These are phyloP conservation scores for Fulica atra DNA, from an alignment of 2,113 vertebrate species.

Conservation along the genomic window DNA sequence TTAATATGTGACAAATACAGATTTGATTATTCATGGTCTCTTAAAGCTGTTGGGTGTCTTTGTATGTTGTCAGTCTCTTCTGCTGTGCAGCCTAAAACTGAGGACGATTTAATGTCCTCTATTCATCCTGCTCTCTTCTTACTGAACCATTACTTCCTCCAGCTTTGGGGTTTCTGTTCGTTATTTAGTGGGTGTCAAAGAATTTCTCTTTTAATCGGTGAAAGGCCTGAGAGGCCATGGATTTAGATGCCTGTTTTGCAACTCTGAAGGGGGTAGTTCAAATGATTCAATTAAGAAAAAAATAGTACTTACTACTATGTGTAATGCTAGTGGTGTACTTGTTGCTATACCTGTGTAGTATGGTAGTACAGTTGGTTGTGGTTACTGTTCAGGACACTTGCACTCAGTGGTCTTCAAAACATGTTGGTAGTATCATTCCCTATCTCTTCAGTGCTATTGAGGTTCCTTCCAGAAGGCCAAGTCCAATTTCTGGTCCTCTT, in stretches of 20 bases:
- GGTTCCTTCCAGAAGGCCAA: neutral
- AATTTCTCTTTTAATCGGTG: neutral
- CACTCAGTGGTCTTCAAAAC: neutral
- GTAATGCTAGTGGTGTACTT: neutral
- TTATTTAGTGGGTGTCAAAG: neutral
- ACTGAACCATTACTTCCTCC: fast-evolving
- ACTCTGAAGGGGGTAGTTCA: neutral
- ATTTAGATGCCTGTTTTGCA: neutral
- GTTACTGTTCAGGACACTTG: neutral
- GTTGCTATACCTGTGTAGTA: neutral
- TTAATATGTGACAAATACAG: neutral
- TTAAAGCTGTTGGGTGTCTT: neutral
- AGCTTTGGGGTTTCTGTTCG: neutral
- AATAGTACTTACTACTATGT: neutral
- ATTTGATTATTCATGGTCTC: neutral
- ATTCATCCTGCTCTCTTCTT: neutral
- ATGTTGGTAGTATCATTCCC: neutral
- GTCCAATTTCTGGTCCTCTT: neutral
- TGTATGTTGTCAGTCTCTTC: neutral
- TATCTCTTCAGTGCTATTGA: fast-evolving
- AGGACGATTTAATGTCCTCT: neutral
- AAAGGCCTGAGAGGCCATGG: neutral
- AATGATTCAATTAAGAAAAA: neutral
- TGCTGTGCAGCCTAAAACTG: neutral
- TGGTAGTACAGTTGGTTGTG: neutral